phyloP scores from a whole-genome alignment of 2,113 vertebrate genomes.

The Callopanchax toddi region DNA sequence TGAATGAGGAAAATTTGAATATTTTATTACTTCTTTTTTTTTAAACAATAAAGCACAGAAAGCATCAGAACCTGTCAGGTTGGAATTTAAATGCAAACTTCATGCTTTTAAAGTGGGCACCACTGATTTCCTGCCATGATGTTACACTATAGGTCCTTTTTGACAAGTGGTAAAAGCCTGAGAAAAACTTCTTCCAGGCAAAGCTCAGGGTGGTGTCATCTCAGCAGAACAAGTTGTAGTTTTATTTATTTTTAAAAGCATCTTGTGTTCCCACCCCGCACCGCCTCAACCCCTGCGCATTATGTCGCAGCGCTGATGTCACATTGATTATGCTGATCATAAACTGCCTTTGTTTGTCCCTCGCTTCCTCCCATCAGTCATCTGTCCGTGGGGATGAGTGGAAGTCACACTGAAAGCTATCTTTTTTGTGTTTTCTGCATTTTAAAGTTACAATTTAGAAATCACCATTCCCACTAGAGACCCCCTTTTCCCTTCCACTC shows the following conservation, averaged over 20 bases:
- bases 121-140: slow-evolving; percentile 61
- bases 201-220: slow-evolving; percentile 41
- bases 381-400: slow-evolving; percentile 64
- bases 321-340: slow-evolving; percentile 85
- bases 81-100: slow-evolving; percentile 61
- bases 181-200: slow-evolving; percentile 50
- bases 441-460: slow-evolving; percentile 58
- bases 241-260: slow-evolving; percentile 64
- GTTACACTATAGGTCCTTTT: slow-evolving; percentile 60
- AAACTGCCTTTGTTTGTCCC: slow-evolving; percentile 79
- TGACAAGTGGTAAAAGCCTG: slow-evolving; percentile 62
- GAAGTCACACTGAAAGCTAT: slow-evolving; percentile 80
- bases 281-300: slow-evolving; percentile 54
- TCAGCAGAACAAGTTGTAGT: slow-evolving; percentile 53
- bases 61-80: slow-evolving; percentile 44
- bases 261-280: slow-evolving; percentile 37
- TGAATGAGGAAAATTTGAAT: too few relatives aligned
- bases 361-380: slow-evolving; percentile 73
- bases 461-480: slow-evolving; percentile 65
- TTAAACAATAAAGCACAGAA: slow-evolving; percentile 44
- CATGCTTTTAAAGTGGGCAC: slow-evolving; percentile 72
- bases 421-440: slow-evolving; percentile 71
- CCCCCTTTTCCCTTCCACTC: slow-evolving; percentile 54
- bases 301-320: slow-evolving; percentile 78
- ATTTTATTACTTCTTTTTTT: too few relatives aligned